These are phyloP conservation scores for Nymphicus hollandicus DNA, from an alignment of 2,113 vertebrate genomes.

Conservation along the genomic window DNA sequence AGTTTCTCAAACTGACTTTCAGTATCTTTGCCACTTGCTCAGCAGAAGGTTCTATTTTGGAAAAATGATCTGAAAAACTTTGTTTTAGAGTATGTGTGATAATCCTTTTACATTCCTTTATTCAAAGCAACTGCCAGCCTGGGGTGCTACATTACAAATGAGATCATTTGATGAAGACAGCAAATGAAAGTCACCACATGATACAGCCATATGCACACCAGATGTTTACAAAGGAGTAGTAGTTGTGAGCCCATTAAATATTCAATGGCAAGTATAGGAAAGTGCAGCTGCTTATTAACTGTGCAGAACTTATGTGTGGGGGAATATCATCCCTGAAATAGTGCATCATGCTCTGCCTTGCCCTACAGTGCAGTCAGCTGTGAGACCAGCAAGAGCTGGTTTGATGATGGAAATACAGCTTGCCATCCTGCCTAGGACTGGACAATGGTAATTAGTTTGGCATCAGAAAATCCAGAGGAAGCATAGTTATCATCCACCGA, in stretches of 20 bases:
- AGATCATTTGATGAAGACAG: neutral
- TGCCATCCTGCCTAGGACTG: neutral
- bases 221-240: neutral
- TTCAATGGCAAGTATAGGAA: neutral
- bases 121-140: neutral
- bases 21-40: neutral
- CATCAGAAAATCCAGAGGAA: neutral
- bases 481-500: neutral
- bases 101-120: neutral
- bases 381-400: neutral
- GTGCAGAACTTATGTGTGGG: neutral
- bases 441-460: neutral
- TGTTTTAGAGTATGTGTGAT: neutral
- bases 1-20: neutral
- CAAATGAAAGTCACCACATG: neutral
- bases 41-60: neutral
- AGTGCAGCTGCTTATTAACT: neutral
- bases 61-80: neutral
- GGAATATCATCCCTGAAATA: neutral
- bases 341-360: neutral
- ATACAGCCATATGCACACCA: neutral
- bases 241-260: neutral
- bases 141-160: neutral
- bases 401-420: neutral
- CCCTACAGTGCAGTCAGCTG: neutral